Conservation (phyloP, 2,797 vertebrate genomes). For the Selene dorsalis region DNA sequence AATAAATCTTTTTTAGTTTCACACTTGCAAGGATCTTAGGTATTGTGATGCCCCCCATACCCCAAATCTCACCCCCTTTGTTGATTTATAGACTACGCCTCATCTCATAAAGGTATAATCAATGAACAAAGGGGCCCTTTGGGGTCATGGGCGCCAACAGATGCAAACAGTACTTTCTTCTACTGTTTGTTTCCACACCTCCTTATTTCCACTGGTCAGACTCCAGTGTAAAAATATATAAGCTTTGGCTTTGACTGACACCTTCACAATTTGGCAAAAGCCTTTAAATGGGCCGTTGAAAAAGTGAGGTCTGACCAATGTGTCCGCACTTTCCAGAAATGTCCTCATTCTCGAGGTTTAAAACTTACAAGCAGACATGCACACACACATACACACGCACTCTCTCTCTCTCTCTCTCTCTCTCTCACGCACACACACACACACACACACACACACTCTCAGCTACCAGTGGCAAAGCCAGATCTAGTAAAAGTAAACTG, state of each 20-base stretch:
- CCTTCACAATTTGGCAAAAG: slow-evolving; percentile 28
- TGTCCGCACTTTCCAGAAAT: slow-evolving; percentile 49
- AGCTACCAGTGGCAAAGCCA: slow-evolving; percentile 31
- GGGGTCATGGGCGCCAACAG: slow-evolving; percentile 23
- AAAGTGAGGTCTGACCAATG: slow-evolving; percentile 25
- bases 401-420: no score
- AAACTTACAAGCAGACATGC: background rate
- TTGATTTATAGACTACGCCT: slow-evolving; percentile 3
- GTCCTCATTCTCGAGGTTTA: slow-evolving; percentile 36
- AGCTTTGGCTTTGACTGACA: slow-evolving; percentile 35
- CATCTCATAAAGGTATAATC: background rate
- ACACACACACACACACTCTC: no score
- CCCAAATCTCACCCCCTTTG: background rate
- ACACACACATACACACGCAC: background rate
- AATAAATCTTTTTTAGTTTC: background rate
- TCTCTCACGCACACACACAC: background rate
- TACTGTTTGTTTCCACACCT: no score
- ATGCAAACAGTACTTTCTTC: slow-evolving; percentile 40
- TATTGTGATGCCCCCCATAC: background rate
- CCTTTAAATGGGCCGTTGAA: slow-evolving; percentile 20
- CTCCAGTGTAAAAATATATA: slow-evolving; percentile 45
- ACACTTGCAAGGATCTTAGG: background rate
- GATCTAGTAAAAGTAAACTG: slow-evolving; percentile 59
- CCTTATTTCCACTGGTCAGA: background rate
- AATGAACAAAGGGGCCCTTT: slow-evolving; percentile 36